Conservation (phyloP, 2,113 vertebrate species). For the Siniperca knerii region DNA sequence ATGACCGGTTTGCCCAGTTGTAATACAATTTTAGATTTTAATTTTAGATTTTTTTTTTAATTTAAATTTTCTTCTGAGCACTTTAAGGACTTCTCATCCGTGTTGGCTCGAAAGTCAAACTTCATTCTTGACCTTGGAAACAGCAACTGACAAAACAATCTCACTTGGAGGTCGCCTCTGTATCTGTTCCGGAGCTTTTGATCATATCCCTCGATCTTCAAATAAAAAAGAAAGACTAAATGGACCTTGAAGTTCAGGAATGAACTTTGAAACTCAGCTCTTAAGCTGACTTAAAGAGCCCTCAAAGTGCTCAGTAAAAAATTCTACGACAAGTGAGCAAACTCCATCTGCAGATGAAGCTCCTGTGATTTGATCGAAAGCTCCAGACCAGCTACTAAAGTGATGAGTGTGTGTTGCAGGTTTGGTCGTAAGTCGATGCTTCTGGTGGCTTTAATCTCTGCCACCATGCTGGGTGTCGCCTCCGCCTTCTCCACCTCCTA, state of each 20-base stretch:
- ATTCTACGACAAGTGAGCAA: too few relatives aligned
- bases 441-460: conserved; percentile 69
- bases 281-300: background rate
- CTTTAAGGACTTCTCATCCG: too few relatives aligned
- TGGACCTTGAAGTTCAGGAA: background rate
- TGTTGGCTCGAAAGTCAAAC: background rate
- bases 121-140: background rate
- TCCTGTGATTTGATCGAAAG: background rate
- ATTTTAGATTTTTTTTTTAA: too few relatives aligned
- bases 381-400: background rate
- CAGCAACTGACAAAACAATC: background rate
- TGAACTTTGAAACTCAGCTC: too few relatives aligned
- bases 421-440: conserved; percentile 83
- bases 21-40: too few relatives aligned
- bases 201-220: background rate
- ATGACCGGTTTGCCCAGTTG: too few relatives aligned
- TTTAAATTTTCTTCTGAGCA: too few relatives aligned
- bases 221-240: background rate
- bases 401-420: conserved; percentile 66
- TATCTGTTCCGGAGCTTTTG: background rate
- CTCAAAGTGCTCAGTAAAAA: background rate
- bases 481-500: conserved; percentile 85
- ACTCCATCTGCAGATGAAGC: background rate
- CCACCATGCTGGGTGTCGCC: conserved; percentile 53
- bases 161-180: background rate